Conservation (phyloP, 2,113 vertebrate species). For the Oreochromis spilurus region DNA sequence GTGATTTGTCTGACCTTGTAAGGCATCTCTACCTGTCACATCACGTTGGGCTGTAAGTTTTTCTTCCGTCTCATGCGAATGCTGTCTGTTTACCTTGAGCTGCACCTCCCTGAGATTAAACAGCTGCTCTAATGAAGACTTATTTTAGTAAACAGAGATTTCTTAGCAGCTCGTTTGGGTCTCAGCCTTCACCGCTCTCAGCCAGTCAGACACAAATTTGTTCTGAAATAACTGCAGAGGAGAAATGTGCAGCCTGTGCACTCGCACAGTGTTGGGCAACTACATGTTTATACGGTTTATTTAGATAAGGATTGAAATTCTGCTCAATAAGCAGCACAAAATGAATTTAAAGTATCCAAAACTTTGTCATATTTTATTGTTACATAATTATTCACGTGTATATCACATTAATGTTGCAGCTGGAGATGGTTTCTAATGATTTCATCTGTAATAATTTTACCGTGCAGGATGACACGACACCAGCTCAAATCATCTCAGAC, state of each 20-base stretch:
- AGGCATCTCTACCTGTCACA: not conserved
- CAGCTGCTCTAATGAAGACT: not conserved
- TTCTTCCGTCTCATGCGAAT: not conserved
- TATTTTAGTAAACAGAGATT: not conserved
- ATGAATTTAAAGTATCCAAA: not conserved
- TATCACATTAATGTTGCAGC: not conserved
- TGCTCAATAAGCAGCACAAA: not conserved
- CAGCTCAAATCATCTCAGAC: not conserved
- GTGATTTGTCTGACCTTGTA: not conserved
- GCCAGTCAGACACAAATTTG: not conserved
- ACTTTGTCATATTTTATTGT: not conserved
- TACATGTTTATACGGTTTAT: no score
- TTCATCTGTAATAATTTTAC: not conserved
- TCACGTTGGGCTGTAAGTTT: not conserved
- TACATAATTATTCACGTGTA: accelerated
- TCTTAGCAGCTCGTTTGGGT: not conserved
- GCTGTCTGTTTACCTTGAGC: not conserved
- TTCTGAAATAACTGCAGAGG: not conserved
- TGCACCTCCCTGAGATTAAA: not conserved
- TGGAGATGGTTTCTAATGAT: not conserved
- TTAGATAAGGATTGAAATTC: not conserved
- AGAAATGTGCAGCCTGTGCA: not conserved
- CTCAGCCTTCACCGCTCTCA: not conserved
- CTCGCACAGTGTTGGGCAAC: no score
- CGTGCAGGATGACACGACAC: accelerated